A percentile compares a stretch with the other conserved stretches of the same genome.
Evolutionary conservation across 2,113 vertebrate species (phyloP).

Genomic region (Mus spicilegus): DNA sequence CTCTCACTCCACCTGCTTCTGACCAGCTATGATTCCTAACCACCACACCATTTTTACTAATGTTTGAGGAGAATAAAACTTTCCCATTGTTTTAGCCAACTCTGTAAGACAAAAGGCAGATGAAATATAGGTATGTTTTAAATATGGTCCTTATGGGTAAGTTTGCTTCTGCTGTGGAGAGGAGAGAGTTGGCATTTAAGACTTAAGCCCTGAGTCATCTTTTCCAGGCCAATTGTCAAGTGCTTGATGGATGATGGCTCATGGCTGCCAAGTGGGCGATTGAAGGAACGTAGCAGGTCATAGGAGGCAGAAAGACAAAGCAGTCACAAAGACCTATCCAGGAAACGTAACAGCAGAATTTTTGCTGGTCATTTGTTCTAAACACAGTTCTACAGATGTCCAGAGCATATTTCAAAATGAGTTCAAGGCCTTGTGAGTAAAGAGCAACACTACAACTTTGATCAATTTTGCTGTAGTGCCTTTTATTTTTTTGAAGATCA

Average conservation of each 20-base stretch:
- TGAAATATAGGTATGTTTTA: slow-evolving; percentile 41
- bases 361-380: slow-evolving; percentile 65
- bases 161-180: slow-evolving; percentile 32
- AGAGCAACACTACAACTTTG: slow-evolving; percentile 54
- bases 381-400: slow-evolving; percentile 62
- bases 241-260: slow-evolving; percentile 80
- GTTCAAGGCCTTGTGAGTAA: slow-evolving; percentile 56
- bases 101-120: slow-evolving; percentile 36
- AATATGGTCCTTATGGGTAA: slow-evolving; percentile 44
- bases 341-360: slow-evolving; percentile 10
- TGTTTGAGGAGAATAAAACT: not conserved
- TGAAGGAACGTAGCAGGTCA: slow-evolving; percentile 75
- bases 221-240: slow-evolving; percentile 85
- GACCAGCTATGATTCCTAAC: not conserved
- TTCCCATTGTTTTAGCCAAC: not conserved
- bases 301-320: slow-evolving; percentile 68
- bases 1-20: not conserved
- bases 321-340: slow-evolving; percentile 63
- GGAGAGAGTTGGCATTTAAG: slow-evolving; percentile 75
- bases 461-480: not conserved
- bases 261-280: slow-evolving; percentile 82
- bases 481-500: slow-evolving; percentile 50
- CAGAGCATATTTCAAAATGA: slow-evolving; percentile 53
- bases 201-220: slow-evolving; percentile 84
- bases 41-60: not conserved